Percentiles rank a stretch among this genome's conserved stretches.
phyloP scores from a whole-genome alignment of 2,888 invertebrate genomes.

The Cecidostiba fungosa region DNA sequence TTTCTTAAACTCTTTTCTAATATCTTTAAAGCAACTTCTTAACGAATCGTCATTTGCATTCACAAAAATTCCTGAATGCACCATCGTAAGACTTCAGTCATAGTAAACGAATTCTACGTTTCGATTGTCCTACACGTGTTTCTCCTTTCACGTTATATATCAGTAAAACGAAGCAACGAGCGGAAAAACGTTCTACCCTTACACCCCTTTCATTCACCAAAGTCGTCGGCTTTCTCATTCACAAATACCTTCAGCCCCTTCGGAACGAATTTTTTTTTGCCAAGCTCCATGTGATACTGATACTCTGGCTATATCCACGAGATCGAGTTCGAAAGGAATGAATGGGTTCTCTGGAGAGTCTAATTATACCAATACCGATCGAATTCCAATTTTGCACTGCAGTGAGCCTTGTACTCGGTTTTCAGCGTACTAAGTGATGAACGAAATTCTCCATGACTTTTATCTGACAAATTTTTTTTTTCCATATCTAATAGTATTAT shows the following conservation, averaged over 20 bases:
- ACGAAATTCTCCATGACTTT: no score
- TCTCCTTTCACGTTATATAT: conserved; percentile 2
- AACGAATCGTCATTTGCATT: background rate
- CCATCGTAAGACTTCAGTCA: conserved; percentile 35
- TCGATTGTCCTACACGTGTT: background rate
- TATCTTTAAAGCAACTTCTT: no score
- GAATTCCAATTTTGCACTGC: conserved; percentile 34
- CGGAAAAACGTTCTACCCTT: conserved; percentile 54
- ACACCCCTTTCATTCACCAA: conserved; percentile 48
- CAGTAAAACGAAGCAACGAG: background rate
- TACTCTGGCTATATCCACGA: background rate
- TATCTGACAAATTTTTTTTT: no score
- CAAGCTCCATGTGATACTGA: conserved; percentile 9
- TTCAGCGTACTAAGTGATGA: background rate
- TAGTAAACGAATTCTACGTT: conserved; percentile 4
- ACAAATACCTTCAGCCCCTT: conserved; percentile 6
- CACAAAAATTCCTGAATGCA: conserved; percentile 37
- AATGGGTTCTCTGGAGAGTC: conserved; percentile 10
- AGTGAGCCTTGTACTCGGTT: background rate
- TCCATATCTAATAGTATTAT: no score
- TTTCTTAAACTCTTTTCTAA: no score
- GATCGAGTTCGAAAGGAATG: conserved; percentile 37
- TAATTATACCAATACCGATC: conserved; percentile 40
- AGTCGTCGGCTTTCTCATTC: conserved; percentile 43
- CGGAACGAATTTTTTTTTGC: background rate